Percentiles rank a stretch among this genome's conserved stretches.
phyloP scores from a whole-genome alignment of 2,113 vertebrate species.

The Varanus komodoensis region DNA sequence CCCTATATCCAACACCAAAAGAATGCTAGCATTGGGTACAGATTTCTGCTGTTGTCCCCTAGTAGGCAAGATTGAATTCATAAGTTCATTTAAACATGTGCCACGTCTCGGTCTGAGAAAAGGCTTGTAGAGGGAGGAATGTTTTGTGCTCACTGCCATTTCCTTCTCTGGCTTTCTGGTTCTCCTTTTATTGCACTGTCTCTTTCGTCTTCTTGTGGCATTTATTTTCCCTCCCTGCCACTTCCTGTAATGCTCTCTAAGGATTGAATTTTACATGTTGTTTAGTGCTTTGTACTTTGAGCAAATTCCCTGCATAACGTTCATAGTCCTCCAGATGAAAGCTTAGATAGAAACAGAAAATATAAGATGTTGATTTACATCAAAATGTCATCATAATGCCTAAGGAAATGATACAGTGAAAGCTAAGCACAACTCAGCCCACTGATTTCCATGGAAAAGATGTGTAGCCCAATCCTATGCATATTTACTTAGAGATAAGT shows the following conservation, averaged over 20 bases:
- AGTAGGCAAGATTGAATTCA: background rate
- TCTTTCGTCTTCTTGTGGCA: background rate
- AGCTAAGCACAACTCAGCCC: background rate
- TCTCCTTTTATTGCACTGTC: background rate
- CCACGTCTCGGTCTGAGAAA: background rate
- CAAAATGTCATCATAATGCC: background rate
- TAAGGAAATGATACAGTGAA: background rate
- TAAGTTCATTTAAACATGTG: background rate
- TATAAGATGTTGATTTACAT: background rate
- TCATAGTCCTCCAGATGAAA: background rate
- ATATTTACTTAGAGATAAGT: background rate
- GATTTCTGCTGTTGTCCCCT: slow-evolving; percentile 2
- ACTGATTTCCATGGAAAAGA: background rate
- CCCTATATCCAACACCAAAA: slow-evolving; percentile 8
- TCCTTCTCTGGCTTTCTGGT: background rate
- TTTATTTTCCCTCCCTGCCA: background rate
- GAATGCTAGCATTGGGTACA: slow-evolving; percentile 1
- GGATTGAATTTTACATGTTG: background rate
- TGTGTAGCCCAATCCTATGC: background rate
- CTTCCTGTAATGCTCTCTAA: background rate
- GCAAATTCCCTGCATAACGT: background rate
- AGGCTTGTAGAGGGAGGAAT: background rate
- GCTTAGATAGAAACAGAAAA: background rate
- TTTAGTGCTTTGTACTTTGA: background rate
- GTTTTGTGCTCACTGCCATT: background rate